phyloP scores from a whole-genome alignment of 1,140 invertebrate species.

The Leptoteleia sp. region DNA sequence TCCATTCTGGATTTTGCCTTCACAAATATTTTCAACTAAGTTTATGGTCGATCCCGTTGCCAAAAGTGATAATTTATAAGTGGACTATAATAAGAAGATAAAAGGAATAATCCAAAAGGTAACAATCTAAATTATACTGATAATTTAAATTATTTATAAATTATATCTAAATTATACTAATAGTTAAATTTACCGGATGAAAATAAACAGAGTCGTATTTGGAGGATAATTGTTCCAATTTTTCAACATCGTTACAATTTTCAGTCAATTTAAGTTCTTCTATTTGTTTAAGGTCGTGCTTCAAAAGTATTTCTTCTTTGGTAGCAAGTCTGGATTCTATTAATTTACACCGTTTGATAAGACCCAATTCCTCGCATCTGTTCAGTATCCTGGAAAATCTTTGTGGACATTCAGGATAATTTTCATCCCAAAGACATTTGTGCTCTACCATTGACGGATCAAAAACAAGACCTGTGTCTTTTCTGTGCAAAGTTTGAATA shows the following conservation, averaged over 20 bases:
- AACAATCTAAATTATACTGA: too few species aligned
- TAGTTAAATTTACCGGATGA: conserved; percentile 89
- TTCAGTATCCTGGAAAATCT: conserved; percentile 87
- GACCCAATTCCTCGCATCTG: conserved; percentile 87
- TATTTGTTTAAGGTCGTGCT: conserved; percentile 85
- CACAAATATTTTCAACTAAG: conserved; percentile 87
- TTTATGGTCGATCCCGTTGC: conserved; percentile 91
- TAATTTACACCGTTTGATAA: conserved; percentile 86
- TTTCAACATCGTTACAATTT: conserved; percentile 81
- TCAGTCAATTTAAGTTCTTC: conserved; percentile 86
- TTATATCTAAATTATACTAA: too few species aligned
- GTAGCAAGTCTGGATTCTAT: conserved; percentile 84
- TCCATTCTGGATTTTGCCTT: conserved; percentile 89
- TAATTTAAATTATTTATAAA: too few species aligned
- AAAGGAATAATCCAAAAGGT: too few species aligned
- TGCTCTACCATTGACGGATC: conserved; percentile 90
- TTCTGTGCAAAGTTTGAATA: conserved; percentile 81
- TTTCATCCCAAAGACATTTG: conserved; percentile 90
- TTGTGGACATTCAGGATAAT: conserved; percentile 91
- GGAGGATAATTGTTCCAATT: conserved; percentile 87
- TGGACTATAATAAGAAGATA: conserved; percentile 83
- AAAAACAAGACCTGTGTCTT: conserved; percentile 89
- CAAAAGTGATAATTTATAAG: conserved; percentile 88
- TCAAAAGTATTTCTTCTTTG: conserved; percentile 86
- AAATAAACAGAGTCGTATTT: conserved; percentile 93